Conservation (phyloP, 2,888 invertebrate genomes). For the Tetragonisca angustula region DNA sequence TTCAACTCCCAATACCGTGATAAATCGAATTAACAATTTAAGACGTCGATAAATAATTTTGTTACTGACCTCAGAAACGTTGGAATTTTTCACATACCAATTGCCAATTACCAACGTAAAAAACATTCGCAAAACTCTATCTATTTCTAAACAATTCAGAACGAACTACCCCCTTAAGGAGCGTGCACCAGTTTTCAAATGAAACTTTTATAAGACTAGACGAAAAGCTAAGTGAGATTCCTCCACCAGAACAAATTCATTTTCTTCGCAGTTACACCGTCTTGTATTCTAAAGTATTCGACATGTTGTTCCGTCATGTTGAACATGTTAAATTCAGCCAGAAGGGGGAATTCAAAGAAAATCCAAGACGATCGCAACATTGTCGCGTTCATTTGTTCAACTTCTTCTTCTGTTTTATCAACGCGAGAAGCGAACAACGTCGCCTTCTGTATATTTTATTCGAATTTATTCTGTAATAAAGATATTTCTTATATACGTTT, state of each 20-base stretch:
- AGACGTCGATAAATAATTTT: too few species aligned
- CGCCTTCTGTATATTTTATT: background rate
- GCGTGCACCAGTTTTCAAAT: background rate
- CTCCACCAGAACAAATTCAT: conserved; percentile 9
- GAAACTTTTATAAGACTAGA: conserved; percentile 36
- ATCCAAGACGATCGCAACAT: background rate
- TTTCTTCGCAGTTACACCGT: background rate
- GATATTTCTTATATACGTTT: background rate
- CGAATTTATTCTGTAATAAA: background rate
- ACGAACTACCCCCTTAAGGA: background rate
- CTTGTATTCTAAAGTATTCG: conserved; percentile 15
- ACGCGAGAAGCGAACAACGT: background rate
- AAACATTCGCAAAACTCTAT: too few species aligned
- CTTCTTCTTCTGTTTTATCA: background rate
- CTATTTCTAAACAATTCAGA: too few species aligned
- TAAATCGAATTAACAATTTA: too few species aligned
- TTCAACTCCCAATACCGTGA: too few species aligned
- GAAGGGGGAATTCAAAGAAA: background rate
- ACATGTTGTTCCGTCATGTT: background rate
- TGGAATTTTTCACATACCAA: too few species aligned
- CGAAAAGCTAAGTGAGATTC: conserved; percentile 4
- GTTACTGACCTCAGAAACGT: too few species aligned
- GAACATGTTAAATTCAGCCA: background rate
- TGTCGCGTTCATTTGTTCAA: background rate
- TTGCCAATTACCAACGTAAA: too few species aligned